Evolutionary conservation across 2,113 vertebrate species (phyloP).

Genomic region (Leptodactylus fuscus): DNA sequence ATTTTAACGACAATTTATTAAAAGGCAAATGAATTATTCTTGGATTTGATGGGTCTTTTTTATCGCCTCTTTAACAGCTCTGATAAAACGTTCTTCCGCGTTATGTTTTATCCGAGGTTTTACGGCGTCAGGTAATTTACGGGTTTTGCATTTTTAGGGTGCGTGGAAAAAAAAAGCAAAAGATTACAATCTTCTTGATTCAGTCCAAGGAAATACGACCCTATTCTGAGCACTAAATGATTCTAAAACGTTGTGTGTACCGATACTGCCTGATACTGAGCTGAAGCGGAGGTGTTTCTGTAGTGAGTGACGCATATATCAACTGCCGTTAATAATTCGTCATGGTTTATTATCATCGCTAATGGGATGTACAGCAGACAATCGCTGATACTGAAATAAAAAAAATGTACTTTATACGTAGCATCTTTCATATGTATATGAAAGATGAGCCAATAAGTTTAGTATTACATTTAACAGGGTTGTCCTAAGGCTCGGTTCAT

Average conservation of each 20-base stretch:
- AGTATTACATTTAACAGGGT: no score
- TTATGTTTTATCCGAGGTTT: constrained; percentile 54
- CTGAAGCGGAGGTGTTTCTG: background rate
- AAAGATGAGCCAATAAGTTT: background rate
- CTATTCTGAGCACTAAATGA: constrained; percentile 4
- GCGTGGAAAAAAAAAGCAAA: background rate
- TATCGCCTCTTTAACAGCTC: constrained; percentile 52
- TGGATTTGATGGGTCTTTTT: constrained; percentile 54
- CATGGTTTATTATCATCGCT: constrained; percentile 22
- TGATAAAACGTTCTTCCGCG: constrained; percentile 48
- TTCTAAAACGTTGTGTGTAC: background rate
- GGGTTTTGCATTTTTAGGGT: constrained; percentile 52
- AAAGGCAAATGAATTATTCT: constrained; percentile 60
- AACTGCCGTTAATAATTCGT: constrained; percentile 25
- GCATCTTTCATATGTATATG: no score
- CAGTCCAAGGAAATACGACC: constrained; percentile 32
- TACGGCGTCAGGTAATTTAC: constrained; percentile 45
- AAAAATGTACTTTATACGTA: no score
- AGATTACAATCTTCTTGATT: constrained; percentile 44
- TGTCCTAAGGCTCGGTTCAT: no score
- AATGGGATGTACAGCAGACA: background rate
- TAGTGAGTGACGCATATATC: constrained; percentile 3
- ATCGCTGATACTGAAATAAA: no score
- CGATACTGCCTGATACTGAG: background rate
- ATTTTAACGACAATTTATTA: constrained; percentile 60